Base-by-base conservation (phyloP, 2,888 invertebrate genomes). In the Palloptera scutellata region DNA sequence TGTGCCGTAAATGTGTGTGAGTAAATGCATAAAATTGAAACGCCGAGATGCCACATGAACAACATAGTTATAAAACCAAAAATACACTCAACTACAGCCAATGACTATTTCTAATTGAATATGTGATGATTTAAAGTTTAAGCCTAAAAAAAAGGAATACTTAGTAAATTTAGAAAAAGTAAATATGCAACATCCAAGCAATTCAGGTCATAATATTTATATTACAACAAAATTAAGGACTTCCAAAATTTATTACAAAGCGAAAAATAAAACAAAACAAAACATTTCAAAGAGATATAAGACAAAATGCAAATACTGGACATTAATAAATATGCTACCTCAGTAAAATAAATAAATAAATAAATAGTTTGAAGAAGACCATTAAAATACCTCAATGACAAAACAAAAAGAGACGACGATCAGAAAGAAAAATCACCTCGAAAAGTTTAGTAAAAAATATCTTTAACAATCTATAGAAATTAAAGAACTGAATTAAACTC, bases 101-200 rank as follows among this genome's bases (percentile, higher is more conserved):
- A 30, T 54, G 17, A 11, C 17, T 53, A 10, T 41, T 61, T 8
- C 12, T n/a, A 17, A 20, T 1, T 41, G 43, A 63, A 54, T 57
- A 61, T 70, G 67, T 71, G 70, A 60, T 66, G 61, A 69, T 66
- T 58, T 58, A 67, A 59, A n/a, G 19, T 13, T 43, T 19, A 42
- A 15, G 1, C 13, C 17, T 12, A 41, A 41, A 12, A 59, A 58
- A 15, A 59, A 45, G 15, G 12, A 17, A 30, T 30, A 30, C 30
- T n/a, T n/a, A 30, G 6, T 30, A 13, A 48, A 48, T 48, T 48
- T 6, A 8, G 15, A 2, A 11, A 48, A 48, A 48, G 4, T 41
- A 42, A 42, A 12, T 65, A 64, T 48, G 57, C 41, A 75, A 75
- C 78, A 78, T 79, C 79, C 78, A 78, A 77, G 78, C 75, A 79